Percentiles rank a stretch among this genome's conserved stretches.
Evolutionary conservation across 2,797 vertebrate species (phyloP).

Genomic region (Crypturellus tataupa): DNA sequence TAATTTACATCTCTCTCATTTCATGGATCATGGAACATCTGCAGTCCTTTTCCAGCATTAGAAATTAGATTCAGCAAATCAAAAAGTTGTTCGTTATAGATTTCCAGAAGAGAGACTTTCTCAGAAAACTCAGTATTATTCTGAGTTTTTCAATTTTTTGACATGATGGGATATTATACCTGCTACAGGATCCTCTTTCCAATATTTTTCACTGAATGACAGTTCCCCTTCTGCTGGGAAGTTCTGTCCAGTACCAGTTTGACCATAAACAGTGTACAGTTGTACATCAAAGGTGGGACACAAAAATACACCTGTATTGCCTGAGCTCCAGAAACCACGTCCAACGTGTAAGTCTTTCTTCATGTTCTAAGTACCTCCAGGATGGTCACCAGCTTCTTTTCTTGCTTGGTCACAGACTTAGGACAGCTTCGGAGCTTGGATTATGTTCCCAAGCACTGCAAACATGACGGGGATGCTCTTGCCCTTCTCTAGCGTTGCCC

Average conservation of each 20-base stretch:
- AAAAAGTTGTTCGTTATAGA: conserved; percentile 90
- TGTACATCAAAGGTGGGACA: too few species aligned
- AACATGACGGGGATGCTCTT: not conserved
- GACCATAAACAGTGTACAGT: too few species aligned
- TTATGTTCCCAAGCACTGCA: not conserved
- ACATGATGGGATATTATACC: conserved; percentile 89
- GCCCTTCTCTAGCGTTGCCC: not conserved
- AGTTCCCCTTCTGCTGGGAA: too few species aligned
- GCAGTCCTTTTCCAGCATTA: conserved; percentile 86
- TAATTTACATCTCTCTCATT: conserved; percentile 91
- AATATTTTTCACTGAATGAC: conserved; percentile 81
- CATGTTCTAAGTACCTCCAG: too few species aligned
- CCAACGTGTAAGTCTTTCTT: too few species aligned
- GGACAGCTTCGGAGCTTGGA: too few species aligned
- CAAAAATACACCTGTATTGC: too few species aligned
- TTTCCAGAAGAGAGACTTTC: conserved; percentile 90
- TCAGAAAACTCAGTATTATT: conserved; percentile 89
- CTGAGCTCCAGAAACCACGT: too few species aligned
- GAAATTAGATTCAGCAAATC: conserved; percentile 86
- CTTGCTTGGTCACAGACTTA: too few species aligned
- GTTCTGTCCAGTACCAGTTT: too few species aligned
- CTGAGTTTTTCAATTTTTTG: conserved; percentile 90
- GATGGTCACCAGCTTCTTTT: too few species aligned
- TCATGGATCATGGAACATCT: conserved; percentile 89
- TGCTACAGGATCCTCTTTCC: conserved; percentile 92